Evolutionary conservation across 1,140 invertebrate species (phyloP).

Genomic region (Pemphigus obesinymphae): DNA sequence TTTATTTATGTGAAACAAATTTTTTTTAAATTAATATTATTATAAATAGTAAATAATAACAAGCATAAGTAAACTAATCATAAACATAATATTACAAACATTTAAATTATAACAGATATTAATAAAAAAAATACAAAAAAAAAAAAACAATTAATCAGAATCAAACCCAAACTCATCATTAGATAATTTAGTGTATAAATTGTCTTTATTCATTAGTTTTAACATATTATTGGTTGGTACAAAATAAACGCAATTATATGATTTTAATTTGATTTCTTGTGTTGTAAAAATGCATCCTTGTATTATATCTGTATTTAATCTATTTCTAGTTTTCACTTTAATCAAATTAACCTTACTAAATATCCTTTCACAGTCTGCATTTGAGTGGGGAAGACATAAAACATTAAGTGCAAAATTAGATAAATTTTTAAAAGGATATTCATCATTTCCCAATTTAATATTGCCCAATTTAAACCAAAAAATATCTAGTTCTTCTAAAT

Average conservation of each 20-base stretch:
- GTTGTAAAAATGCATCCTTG: not conserved
- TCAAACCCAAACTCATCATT: not conserved
- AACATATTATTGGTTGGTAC: not conserved
- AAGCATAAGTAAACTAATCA: too few species aligned
- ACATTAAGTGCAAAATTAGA: not conserved
- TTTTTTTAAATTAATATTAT: too few species aligned
- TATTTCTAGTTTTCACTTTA: not conserved
- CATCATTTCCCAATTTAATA: not conserved
- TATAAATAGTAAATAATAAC: too few species aligned
- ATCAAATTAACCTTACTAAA: not conserved
- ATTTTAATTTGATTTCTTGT: not conserved
- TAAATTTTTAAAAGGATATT: not conserved
- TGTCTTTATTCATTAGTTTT: not conserved
- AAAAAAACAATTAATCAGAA: not conserved
- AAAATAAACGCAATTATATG: not conserved
- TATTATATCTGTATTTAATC: not conserved
- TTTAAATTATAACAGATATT: too few species aligned
- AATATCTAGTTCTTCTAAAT: not conserved
- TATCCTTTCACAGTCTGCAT: not conserved
- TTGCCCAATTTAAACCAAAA: slow-evolving; percentile 1
- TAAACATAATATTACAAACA: too few species aligned
- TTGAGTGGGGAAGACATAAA: not conserved
- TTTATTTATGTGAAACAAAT: too few species aligned
- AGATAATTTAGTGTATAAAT: too few species aligned
- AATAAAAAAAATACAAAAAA: too few species aligned